These are phyloP conservation scores for Campopleginae sp. DNA, from an alignment of 2,888 invertebrate genomes.

Conservation along the genomic window DNA sequence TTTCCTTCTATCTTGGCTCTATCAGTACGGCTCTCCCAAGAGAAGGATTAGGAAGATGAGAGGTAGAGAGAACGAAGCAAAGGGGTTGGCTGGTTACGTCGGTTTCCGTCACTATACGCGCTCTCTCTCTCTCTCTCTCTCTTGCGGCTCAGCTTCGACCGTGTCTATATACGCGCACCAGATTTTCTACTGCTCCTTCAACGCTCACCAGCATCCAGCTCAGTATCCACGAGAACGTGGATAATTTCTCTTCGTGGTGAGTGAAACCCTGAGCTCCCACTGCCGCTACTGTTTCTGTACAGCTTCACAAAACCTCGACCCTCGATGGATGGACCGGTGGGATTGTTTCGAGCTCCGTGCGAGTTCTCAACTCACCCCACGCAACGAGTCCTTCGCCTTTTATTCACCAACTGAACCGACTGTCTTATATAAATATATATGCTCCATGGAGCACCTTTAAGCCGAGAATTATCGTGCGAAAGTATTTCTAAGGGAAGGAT, in stretches of 20 bases:
- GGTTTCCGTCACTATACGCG: slow-evolving; percentile 57
- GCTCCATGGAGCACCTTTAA: slow-evolving; percentile 52
- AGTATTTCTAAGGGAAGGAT: slow-evolving; percentile 60
- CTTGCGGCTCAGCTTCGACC: slow-evolving; percentile 57
- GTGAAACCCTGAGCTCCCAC: slow-evolving; percentile 50
- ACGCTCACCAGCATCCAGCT: slow-evolving; percentile 50
- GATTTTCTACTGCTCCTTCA: slow-evolving; percentile 35
- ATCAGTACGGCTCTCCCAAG: slow-evolving; percentile 58
- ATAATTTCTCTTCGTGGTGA: slow-evolving; percentile 70
- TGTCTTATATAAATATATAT: slow-evolving; percentile 18
- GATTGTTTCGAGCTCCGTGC: slow-evolving; percentile 66
- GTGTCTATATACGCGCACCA: slow-evolving; percentile 48
- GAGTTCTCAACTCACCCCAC: slow-evolving; percentile 56
- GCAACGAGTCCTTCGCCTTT: slow-evolving; percentile 55
- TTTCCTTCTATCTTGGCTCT: slow-evolving; percentile 61
- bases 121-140: too few relatives aligned
- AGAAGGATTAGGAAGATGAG: slow-evolving; percentile 80
- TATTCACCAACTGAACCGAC: slow-evolving; percentile 41
- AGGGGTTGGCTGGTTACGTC: slow-evolving; percentile 52
- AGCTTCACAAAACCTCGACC: slow-evolving; percentile 59
- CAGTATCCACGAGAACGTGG: slow-evolving; percentile 61
- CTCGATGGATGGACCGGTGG: slow-evolving; percentile 67
- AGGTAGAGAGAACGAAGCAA: slow-evolving; percentile 71
- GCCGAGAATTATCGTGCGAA: slow-evolving; percentile 65
- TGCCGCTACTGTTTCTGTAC: slow-evolving; percentile 45